Evolutionary conservation across 1,140 invertebrate species (phyloP).

Genomic region (Xylocopa sonorina): DNA sequence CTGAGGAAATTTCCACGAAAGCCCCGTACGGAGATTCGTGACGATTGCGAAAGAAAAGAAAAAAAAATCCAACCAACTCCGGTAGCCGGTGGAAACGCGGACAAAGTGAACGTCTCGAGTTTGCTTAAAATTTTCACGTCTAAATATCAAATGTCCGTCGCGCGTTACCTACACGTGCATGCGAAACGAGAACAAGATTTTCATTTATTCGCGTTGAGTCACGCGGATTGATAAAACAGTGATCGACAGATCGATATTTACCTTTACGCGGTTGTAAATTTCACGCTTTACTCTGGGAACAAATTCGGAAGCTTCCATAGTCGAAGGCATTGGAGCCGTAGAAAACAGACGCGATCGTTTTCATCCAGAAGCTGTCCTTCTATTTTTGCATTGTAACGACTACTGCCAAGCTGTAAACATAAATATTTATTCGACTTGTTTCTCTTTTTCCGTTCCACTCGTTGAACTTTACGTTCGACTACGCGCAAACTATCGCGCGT

Average conservation of each 20-base stretch:
- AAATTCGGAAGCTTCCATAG: neutral
- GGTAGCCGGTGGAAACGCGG: neutral
- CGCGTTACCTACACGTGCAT: neutral
- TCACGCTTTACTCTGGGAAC: too few relatives aligned
- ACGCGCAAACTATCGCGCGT: neutral
- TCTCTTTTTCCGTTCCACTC: neutral
- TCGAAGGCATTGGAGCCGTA: neutral
- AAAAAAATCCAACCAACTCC: too few relatives aligned
- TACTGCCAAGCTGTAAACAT: neutral
- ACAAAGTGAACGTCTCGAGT: neutral
- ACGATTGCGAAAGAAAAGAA: conserved; percentile 12
- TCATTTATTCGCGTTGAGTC: neutral
- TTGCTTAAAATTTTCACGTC: neutral
- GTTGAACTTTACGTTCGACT: neutral
- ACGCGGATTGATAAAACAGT: neutral
- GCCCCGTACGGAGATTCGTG: conserved; percentile 9
- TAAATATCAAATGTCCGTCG: neutral
- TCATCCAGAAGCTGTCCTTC: neutral
- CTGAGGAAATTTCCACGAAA: conserved; percentile 59
- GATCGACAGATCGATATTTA: neutral
- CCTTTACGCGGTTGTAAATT: too few relatives aligned
- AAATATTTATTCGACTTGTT: conserved; percentile 10
- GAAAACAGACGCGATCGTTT: neutral
- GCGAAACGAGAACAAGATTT: neutral
- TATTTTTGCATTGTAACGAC: neutral